Conservation (phyloP, 2,113 vertebrate species). For the Anoura caudifer region DNA sequence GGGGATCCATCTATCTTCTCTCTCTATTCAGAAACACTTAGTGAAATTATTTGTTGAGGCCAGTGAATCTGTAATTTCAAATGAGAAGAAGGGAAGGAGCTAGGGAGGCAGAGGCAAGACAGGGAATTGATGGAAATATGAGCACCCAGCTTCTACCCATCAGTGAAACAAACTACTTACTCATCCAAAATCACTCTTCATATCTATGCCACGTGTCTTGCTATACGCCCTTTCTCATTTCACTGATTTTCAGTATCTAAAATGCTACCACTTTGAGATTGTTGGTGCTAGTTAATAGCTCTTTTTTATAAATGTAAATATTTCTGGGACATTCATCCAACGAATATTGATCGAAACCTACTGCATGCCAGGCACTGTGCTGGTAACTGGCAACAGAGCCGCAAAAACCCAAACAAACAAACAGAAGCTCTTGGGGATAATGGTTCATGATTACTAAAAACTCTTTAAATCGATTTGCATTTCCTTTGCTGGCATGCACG, state of each 20-base stretch:
- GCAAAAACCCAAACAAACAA: not conserved
- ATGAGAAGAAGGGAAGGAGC: not conserved
- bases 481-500: not conserved
- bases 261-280: not conserved
- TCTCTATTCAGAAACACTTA: constrained; percentile 5
- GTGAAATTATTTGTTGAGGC: not conserved
- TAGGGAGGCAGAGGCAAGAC: not conserved
- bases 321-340: not conserved
- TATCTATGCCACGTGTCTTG: not conserved
- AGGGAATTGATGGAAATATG: not conserved
- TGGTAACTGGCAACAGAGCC: not conserved
- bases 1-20: not conserved
- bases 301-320: not conserved
- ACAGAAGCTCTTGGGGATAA: not conserved
- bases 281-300: not conserved
- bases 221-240: not conserved
- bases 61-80: not conserved
- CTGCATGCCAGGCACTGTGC: not conserved
- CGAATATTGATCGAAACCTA: not conserved
- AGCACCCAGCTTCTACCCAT: not conserved
- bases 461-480: not conserved
- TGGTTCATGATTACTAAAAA: not conserved
- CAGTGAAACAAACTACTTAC: not conserved
- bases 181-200: not conserved
- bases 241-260: not conserved